These are phyloP conservation scores for Erynnis tages DNA, from an alignment of 2,888 invertebrate genomes.

Conservation along the genomic window DNA sequence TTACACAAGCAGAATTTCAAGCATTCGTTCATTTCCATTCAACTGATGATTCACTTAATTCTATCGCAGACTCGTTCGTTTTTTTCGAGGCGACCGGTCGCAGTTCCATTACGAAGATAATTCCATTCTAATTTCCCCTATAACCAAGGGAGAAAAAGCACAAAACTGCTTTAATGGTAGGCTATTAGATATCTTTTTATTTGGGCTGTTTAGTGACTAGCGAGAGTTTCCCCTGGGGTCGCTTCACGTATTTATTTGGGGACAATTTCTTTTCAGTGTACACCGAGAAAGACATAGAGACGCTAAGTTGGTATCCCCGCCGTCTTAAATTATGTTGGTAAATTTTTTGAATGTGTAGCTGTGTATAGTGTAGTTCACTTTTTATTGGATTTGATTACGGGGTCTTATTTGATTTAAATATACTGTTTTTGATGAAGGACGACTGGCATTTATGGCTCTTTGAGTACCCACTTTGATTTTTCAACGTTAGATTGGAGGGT, in stretches of 20 bases:
- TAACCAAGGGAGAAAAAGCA: conserved; percentile 28
- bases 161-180: conserved; percentile 30
- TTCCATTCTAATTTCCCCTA: conserved; percentile 33
- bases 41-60: conserved; percentile 18
- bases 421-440: too few relatives aligned
- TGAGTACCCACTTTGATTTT: too few relatives aligned
- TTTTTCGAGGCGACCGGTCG: conserved; percentile 17
- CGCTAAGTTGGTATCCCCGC: too few relatives aligned
- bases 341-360: too few relatives aligned
- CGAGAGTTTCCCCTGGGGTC: conserved; percentile 63
- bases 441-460: too few relatives aligned
- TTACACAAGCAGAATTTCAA: conserved; percentile 3
- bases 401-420: too few relatives aligned
- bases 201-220: conserved; percentile 66
- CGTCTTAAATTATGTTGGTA: too few relatives aligned
- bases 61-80: conserved; percentile 7
- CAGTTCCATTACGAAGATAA: conserved; percentile 27
- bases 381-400: too few relatives aligned
- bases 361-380: too few relatives aligned
- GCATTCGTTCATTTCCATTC: conserved; percentile 14
- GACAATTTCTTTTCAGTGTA: conserved; percentile 69
- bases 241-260: conserved; percentile 63
- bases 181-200: conserved; percentile 48
- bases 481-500: too few relatives aligned
- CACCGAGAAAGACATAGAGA: too few relatives aligned